Evolutionary conservation across 2,797 vertebrate genomes (phyloP), one percentile per base, ranked within the genome.

Genomic region (Distichodus sexfasciatus): DNA sequence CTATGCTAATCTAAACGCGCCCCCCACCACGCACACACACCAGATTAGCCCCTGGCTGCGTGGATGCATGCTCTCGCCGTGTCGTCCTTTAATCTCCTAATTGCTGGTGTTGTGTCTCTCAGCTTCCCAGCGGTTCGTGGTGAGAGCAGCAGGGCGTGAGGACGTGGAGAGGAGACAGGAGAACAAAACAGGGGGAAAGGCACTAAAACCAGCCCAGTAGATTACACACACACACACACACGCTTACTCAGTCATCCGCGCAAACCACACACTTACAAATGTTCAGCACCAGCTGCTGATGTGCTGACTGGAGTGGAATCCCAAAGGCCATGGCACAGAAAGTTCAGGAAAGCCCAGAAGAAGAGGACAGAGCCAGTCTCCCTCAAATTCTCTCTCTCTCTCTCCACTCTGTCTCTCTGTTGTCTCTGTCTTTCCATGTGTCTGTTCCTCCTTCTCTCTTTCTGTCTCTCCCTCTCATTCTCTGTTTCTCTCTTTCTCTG

Each of bases 321-420:
- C 60, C 72, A 9, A 11, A 36, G 33, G 72, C 38, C 60, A 17
- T 57, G 31, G 10, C 66, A 69, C 72, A 31, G 7, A 69, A 31
- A 75, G 72, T 75, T 75, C 72, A 75, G 60, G 59, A 36, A 23
- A 69, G 59, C 53, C 55, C 59, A 33, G 36, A 38, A 43, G 21
- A 67, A 8, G 5, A 51, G 48, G 28, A 35, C 28, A 19, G 38
- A n/a, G n/a, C 54, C 36, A 3, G 21, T 6, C 43, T 46, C 11
- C 23, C 19, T 47, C 19, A 47, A 23, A 23, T 14, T n/a, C n/a
- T n/a, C n/a, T n/a, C n/a, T n/a, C 48, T n/a, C 26, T 28, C 9
- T n/a, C 48, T 28, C 29, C 14, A 3, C 47, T 14, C 24, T 7
- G 2, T 14, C 12, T 6, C 8, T 6, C 9, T 50, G 14, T 26